Conservation (phyloP, 2,888 invertebrate genomes). For the Mythimna loreyi region DNA sequence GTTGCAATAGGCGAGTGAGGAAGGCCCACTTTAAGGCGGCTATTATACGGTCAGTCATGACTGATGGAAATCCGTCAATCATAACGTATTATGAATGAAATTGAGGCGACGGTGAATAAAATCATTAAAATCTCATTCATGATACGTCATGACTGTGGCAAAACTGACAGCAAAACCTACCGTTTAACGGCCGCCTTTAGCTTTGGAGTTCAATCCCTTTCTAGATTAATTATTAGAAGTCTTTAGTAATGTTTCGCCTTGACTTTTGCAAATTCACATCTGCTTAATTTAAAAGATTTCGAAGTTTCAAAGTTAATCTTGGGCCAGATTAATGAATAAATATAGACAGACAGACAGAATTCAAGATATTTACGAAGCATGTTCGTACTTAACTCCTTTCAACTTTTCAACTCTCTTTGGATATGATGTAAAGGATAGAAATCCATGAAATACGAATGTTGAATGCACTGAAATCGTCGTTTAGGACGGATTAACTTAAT, state of each 20-base stretch:
- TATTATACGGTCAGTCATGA: no score
- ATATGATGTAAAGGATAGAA: slow-evolving; percentile 10
- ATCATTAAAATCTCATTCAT: no score
- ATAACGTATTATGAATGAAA: no score
- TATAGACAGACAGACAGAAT: slow-evolving; percentile 11
- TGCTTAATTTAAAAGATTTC: slow-evolving; percentile 4
- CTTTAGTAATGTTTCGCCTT: not conserved
- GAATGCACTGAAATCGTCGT: slow-evolving; percentile 28
- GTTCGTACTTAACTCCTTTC: not conserved
- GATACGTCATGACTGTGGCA: no score
- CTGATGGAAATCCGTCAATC: no score
- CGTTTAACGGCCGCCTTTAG: no score
- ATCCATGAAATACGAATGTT: slow-evolving; percentile 24
- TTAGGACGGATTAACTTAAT: slow-evolving; percentile 30
- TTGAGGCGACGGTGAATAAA: no score
- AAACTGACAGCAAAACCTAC: no score
- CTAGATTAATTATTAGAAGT: not conserved
- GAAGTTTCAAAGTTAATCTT: slow-evolving; percentile 18
- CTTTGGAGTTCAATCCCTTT: slow-evolving; percentile 10
- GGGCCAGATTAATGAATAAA: slow-evolving; percentile 3
- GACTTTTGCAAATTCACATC: slow-evolving; percentile 13
- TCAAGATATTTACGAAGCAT: slow-evolving; percentile 9
- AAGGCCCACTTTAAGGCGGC: no score
- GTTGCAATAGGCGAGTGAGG: no score
- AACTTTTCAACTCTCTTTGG: slow-evolving; percentile 17